Evolutionary conservation across 2,797 vertebrate species (phyloP), one percentile per base, ranked within the genome.

Genomic region (Phaenicophaeus curvirostris): DNA sequence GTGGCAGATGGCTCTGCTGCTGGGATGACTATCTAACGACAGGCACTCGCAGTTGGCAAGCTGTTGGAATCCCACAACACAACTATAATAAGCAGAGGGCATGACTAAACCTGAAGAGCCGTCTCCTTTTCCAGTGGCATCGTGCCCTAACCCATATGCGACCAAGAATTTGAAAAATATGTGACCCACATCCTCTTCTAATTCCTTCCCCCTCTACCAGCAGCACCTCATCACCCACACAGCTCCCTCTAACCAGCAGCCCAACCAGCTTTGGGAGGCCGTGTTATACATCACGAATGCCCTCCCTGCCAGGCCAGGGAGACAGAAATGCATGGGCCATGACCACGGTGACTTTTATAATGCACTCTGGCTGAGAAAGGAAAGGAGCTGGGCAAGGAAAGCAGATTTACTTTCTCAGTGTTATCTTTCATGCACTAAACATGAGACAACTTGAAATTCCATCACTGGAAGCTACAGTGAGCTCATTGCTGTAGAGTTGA

Each of bases 301-400:
- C 44, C 9, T 3, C 69, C 31, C n/a, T 50, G 44, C 30, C 2
- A 3, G 15, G 24, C 37, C 37, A 30, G 27, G 15, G 39, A 61
- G 50, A 37, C 1, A 5, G 37, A 33, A 75, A 7, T 0, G 2
- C 2, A 2, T 3, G 21, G 19, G n/a, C 44, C 54, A 8, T 0
- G 0, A 39, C 9, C 66, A 37, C 48, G 8, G 1, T 3, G 27
- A 18, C 42, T 48, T 48, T 21, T 11, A 1, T 2, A 30, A 54
- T 6, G 44, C 11, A 2, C 27, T 24, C 61, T 3, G 24, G 27
- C 18, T 25, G 35, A 51, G 69, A 62, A 57, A 50, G 58, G 8
- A 27, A 59, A 77, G 31, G 59, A 78, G 41, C 2, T 0, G 9
- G 25, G 28, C 67, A 50, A 44, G 24, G 33, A 51, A 55, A 65